Evolutionary conservation across 2,797 vertebrate species (phyloP).

Genomic region (Limosa lapponica): DNA sequence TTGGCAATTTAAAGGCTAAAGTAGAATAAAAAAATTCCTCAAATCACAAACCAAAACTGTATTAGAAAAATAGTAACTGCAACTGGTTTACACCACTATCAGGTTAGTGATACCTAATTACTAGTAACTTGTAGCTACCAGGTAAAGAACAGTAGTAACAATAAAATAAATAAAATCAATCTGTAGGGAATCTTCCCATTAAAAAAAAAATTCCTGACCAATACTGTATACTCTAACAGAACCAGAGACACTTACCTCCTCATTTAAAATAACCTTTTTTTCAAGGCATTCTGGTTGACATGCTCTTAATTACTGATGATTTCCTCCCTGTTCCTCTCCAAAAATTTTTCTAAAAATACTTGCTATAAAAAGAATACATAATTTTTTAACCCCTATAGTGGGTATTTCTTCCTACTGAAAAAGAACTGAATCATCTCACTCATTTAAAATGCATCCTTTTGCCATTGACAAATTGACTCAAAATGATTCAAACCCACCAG

Average conservation of each 20-base stretch:
- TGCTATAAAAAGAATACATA: not conserved
- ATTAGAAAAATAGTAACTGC: not conserved
- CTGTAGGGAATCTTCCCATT: not conserved
- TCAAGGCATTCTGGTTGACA: not conserved
- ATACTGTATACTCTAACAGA: not conserved
- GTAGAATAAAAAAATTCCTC: not conserved
- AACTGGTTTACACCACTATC: not conserved
- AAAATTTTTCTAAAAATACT: not conserved
- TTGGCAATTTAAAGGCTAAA: not conserved
- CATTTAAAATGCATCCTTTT: not conserved
- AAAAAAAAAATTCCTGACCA: not conserved
- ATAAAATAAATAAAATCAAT: not conserved
- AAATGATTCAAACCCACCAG: not conserved
- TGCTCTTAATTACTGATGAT: not conserved
- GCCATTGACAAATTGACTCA: not conserved
- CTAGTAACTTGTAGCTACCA: not conserved
- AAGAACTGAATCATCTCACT: not conserved
- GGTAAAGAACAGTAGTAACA: not conserved
- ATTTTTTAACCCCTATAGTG: not conserved
- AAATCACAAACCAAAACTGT: not conserved
- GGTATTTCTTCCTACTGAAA: not conserved
- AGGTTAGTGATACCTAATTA: not conserved
- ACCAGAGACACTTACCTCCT: not conserved
- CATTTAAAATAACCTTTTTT: not conserved
- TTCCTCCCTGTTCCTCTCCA: not conserved